Percentiles rank a stretch among this genome's conserved stretches.
Evolutionary conservation across 2,888 invertebrate species (phyloP).

Genomic region (Anoncus sp.): DNA sequence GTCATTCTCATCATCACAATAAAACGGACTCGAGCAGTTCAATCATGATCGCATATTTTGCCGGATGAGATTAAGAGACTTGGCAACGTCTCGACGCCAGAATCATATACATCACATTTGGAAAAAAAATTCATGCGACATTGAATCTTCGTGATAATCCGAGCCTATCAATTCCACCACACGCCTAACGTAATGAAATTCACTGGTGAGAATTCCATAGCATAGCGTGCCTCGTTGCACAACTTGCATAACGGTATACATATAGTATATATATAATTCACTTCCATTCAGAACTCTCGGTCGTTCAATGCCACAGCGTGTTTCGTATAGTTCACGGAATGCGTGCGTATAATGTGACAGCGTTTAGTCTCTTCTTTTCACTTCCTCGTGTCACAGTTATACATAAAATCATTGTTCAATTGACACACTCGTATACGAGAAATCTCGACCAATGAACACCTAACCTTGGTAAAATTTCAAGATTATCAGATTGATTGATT

Average conservation of each 20-base stretch:
- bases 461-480: conserved; percentile 45
- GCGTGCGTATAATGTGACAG: conserved; percentile 15
- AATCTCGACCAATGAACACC: conserved; percentile 31
- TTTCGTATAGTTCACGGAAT: conserved; percentile 27
- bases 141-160: conserved; percentile 21
- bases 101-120: too few species aligned
- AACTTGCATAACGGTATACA: conserved; percentile 16
- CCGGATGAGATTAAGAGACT: too few species aligned
- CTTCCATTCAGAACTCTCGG: conserved; percentile 29
- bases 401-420: conserved; percentile 39
- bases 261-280: not conserved
- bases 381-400: conserved; percentile 37
- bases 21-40: not conserved
- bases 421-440: conserved; percentile 31
- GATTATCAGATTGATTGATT: conserved; percentile 7
- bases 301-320: conserved; percentile 8
- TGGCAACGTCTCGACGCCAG: too few species aligned
- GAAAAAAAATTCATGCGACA: too few species aligned
- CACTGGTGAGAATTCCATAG: conserved; percentile 23
- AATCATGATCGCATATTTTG: too few species aligned
- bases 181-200: conserved; percentile 32
- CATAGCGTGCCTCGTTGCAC: conserved; percentile 33
- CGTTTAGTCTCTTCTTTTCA: conserved; percentile 29
- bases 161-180: conserved; percentile 26
- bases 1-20: not conserved